These are phyloP conservation scores for Watsonalla cultraria DNA, from an alignment of 2,888 invertebrate genomes.

Conservation along the genomic window DNA sequence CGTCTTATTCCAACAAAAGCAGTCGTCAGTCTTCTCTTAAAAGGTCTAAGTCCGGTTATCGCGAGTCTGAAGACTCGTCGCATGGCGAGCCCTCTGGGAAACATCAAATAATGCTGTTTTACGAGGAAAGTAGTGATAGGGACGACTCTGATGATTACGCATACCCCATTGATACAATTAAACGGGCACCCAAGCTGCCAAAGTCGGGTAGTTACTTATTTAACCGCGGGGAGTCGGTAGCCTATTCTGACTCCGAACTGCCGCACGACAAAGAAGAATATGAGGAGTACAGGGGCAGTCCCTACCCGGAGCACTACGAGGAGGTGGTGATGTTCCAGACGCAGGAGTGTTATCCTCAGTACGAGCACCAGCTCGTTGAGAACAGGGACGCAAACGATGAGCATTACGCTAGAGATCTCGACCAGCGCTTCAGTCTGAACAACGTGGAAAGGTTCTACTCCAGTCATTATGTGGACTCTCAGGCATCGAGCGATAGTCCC, in stretches of 20 bases:
- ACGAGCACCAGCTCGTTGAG: constrained; percentile 49
- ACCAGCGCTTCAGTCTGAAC: constrained; percentile 71
- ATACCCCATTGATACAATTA: constrained; percentile 72
- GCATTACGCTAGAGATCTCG: constrained; percentile 59
- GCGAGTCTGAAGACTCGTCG: constrained; percentile 56
- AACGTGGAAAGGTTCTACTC: constrained; percentile 71
- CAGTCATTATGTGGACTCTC: constrained; percentile 77
- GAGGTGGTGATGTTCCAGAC: constrained; percentile 69
- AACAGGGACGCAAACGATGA: constrained; percentile 38
- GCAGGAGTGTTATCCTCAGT: constrained; percentile 70
- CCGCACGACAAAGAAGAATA: constrained; percentile 66
- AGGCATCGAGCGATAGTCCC: constrained; percentile 82
- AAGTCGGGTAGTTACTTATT: constrained; percentile 66
- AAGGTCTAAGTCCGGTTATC: constrained; percentile 56
- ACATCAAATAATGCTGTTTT: constrained; percentile 51
- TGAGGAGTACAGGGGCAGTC: constrained; percentile 66
- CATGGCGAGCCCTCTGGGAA: constrained; percentile 58
- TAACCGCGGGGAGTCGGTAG: constrained; percentile 65
- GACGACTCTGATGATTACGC: constrained; percentile 74
- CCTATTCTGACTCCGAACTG: constrained; percentile 66
- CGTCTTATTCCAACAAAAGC: constrained; percentile 67
- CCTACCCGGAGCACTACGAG: constrained; percentile 70
- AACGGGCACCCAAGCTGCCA: constrained; percentile 66
- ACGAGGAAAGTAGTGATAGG: constrained; percentile 65
- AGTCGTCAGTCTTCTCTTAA: constrained; percentile 74